Evolutionary conservation across 2,888 invertebrate genomes (phyloP), one percentile per base, ranked within the genome.

Genomic region (Caenorhabditis sp.): DNA sequence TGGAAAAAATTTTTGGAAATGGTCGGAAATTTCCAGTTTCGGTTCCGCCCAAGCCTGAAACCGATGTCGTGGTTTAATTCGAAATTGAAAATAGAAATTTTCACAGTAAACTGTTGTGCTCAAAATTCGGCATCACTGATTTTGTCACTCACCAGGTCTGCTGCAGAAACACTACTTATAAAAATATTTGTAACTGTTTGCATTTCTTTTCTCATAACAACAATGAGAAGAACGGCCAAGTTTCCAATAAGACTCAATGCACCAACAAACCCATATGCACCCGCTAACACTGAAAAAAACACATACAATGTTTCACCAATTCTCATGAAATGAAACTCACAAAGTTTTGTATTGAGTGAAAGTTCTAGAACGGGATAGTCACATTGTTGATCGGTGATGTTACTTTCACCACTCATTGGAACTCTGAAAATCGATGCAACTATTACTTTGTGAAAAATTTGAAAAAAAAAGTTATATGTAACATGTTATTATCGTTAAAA

Each of bases 101-200:
- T n/a, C n/a, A n/a, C n/a, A n/a, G n/a, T n/a, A n/a, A n/a, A n/a
- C n/a, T n/a, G n/a, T n/a, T n/a, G n/a, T n/a, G n/a, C n/a, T n/a
- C n/a, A n/a, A n/a, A n/a, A n/a, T n/a, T n/a, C n/a, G n/a, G n/a
- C n/a, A n/a, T n/a, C n/a, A n/a, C 31, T 21, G 10, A 53, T 50
- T 6, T 12, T 21, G 6, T 5, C 3, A 58, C 78, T 70, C 57
- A 83, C 81, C 71, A 83, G 54, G 55, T 80, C 82, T 10, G 81
- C 79, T 0, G 75, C 77, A 0, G 81, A 81, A 17, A 83, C 78
- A 50, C 76, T 77, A 55, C 74, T 74, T 27, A 83, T 83, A 67
- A 82, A 81, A 36, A 82, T 72, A 53, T 82, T 82, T 6, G 83
- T 83, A 57, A 82, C 83, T 1, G 80, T 79, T 69, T 79, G 76